Evolutionary conservation across 2,888 invertebrate species (phyloP).

Genomic region (Parapristionchus giblindavisi): DNA sequence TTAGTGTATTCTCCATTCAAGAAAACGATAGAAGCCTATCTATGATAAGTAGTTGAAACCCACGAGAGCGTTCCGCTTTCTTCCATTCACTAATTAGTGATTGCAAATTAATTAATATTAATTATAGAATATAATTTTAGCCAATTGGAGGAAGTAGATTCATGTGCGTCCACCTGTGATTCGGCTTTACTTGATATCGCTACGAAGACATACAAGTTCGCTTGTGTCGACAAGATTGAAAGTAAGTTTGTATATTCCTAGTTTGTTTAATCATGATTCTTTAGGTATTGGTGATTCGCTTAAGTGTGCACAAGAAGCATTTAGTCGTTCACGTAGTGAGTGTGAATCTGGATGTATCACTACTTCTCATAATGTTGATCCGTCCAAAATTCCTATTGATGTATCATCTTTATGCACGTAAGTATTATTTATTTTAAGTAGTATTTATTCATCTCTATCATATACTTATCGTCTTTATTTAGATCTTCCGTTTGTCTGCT

Average conservation of each 20-base stretch:
- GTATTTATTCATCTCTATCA: not conserved
- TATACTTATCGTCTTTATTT: not conserved
- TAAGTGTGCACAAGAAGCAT: constrained; percentile 25
- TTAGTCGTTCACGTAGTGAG: not conserved
- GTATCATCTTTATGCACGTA: constrained; percentile 22
- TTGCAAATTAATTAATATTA: too few species aligned
- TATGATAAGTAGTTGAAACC: too few species aligned
- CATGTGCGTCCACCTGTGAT: constrained; percentile 18
- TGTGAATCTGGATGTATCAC: constrained; percentile 28
- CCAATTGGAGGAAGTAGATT: constrained; percentile 15
- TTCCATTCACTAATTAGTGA: too few species aligned
- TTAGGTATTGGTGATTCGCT: constrained; percentile 18
- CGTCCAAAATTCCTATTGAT: constrained; percentile 23
- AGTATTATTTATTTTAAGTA: not conserved
- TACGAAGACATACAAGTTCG: constrained; percentile 34
- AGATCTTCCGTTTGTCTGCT: constrained; percentile 30
- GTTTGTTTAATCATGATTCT: not conserved
- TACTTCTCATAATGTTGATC: not conserved
- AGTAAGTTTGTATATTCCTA: not conserved
- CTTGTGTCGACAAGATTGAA: constrained; percentile 35
- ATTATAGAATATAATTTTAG: too few species aligned
- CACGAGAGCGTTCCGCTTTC: too few species aligned
- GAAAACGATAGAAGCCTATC: too few species aligned
- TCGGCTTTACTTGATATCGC: constrained; percentile 24
- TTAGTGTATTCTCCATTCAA: too few species aligned